Base-by-base conservation (phyloP, 2,888 invertebrate genomes). In the Smittia sp. region DNA sequence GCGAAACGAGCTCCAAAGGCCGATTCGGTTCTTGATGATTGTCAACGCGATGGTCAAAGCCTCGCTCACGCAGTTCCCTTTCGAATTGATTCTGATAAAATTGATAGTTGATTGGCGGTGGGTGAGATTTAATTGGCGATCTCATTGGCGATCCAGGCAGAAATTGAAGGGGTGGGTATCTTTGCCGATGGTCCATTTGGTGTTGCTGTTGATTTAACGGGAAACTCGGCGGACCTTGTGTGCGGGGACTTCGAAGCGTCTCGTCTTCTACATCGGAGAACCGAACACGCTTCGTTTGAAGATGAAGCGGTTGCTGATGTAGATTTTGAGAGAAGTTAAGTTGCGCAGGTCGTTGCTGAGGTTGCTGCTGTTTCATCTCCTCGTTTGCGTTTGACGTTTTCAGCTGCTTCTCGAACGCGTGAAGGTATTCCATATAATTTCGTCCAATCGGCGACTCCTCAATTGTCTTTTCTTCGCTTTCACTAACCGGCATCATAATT, bases 1-100 rank as follows among this genome's bases (percentile, higher is more conserved):
- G n/a, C 13, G 69, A 72, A 6, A 72, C 38, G 4, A 72, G 13
- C n/a, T 72, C 69, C 1, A 69, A 18, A 25, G 52, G 52, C 18
- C 69, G 54, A 54, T 25, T 69, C 27, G 68, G 13, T 13, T 68
- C 68, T 9, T 54, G 25, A 1, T 46, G 46, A 32, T 52, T 52
- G 18, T 69, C 69, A 9, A 46, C 13, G 0, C 69, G 46, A 13
- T 27, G 27, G 13, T 69, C 69, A 52, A 52, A 41, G 27, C 69
- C 69, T 9, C 54, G 52, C 32, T 69, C 54, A 6, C 69, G 25
- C 11, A 69, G 13, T 25, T 54, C 52, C 1, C 69, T 41, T 20
- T 69, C 69, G 24, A 69, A 69, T 6, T 52, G 46, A 2, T 24
- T 11, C 18, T 52, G 52, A 54, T 69, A 52, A 4, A 22, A 41